phyloP scores from a whole-genome alignment of 2,797 vertebrate species.

The Clamator glandarius region DNA sequence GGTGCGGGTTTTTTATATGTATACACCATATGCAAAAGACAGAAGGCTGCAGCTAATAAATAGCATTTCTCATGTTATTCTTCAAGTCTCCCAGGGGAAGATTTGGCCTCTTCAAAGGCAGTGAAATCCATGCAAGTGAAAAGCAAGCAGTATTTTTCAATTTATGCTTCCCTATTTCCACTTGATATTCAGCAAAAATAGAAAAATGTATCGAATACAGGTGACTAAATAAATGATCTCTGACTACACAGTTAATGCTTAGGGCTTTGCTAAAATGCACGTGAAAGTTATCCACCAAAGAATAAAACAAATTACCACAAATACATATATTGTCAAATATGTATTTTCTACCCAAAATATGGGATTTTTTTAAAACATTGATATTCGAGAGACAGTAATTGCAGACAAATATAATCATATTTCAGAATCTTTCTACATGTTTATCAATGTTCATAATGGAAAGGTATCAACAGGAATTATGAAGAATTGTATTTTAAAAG shows the following conservation, averaged over 20 bases:
- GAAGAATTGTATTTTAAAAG: neutral
- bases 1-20: neutral
- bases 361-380: neutral
- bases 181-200: neutral
- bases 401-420: neutral
- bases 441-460: neutral
- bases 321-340: neutral
- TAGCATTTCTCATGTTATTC: constrained; percentile 17
- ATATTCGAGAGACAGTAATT: neutral
- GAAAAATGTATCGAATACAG: neutral
- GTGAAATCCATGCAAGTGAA: neutral
- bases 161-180: neutral
- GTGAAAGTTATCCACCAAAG: neutral
- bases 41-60: constrained; percentile 55
- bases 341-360: neutral
- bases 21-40: constrained; percentile 29
- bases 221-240: neutral
- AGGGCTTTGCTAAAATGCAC: neutral
- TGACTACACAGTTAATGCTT: neutral
- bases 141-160: constrained; percentile 1
- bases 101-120: constrained; percentile 30
- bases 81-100: neutral
- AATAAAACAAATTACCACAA: neutral
- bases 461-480: neutral
- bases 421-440: neutral